Evolutionary conservation across 2,113 vertebrate genomes (phyloP), one percentile per base, ranked within the genome.

Genomic region (Boleophthalmus pectinirostris): DNA sequence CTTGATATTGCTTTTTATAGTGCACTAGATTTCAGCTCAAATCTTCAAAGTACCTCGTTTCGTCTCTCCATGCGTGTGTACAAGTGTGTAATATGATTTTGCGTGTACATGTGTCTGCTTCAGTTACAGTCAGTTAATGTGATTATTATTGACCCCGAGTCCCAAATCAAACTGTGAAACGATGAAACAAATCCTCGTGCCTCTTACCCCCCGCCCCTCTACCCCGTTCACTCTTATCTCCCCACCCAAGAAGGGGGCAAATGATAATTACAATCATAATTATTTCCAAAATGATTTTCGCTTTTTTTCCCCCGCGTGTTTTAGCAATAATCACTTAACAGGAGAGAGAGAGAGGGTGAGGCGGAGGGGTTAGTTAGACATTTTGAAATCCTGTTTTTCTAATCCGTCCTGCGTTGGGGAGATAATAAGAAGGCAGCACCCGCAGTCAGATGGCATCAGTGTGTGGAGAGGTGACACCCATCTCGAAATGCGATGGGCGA

Each of bases 251-350:
- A 85, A 82, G 82, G 82, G 61, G 77, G 60, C 61, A 70, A 76
- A 78, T 70, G 84, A 89, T 88, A 84, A 83, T 90, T 86, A 93
- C 89, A 89, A 88, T 88, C 87, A 90, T 92, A 89, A 91, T 91
- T 89, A 90, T 92, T 93, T 91, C 81, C 84, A 79, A 87, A 88
- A 78, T 81, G 68, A 80, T 89, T 85, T 81, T 24, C 14, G 4
- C 46, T 47, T 66, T 69, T 38, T 38, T 38, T 38, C 38, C 63
- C 60, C 49, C 60, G 68, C 71, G 63, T 80, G 78, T 89, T 88
- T 85, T 80, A 92, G 83, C 87, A 92, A 89, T 90, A 92, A 92
- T 92, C 89, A 91, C 82, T 90, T 87, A 90, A 82, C 86, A 82
- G 83, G 88, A 80, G 81, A 81, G 78, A 82, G 74, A 78, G 29